Evolutionary conservation across 2,113 vertebrate genomes (phyloP), one percentile per base, ranked within the genome.

Genomic region (Phalacrocorax carbo): DNA sequence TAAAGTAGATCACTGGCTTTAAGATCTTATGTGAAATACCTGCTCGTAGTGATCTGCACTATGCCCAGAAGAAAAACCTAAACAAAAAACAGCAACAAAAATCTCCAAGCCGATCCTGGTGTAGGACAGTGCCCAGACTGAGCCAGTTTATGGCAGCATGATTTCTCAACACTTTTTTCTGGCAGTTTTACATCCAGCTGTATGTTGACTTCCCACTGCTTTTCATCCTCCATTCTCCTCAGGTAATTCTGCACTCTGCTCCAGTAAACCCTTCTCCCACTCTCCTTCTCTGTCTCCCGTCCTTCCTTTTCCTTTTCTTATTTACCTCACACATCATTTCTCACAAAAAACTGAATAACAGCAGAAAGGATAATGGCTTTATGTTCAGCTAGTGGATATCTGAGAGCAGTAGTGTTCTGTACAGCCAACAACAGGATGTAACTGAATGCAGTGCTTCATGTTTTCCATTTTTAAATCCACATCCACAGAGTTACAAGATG

Each of bases 401-500:
- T 95, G 89, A 94, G 84, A 94, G 73, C 58, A 80, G 78, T 32
- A 77, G 54, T 70, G 49, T 26, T 88, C 81, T 82, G 60, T 68
- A 49, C 70, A 91, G 66, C n/a, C 66, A 73, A 8, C 2, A 6
- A 91, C 42, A 22, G 84, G 40, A 87, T 93, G 60, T 60, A 91
- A 87, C 84, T 70, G 65, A 91, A 91, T 58, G 65, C 71, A 90
- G 82, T 29, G 77, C 60, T 93, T 95, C 65, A 32, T 82, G 55
- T 82, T 94, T 95, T 94, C 87, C 87, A 30, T 93, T 96, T 96
- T 97, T 91, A 93, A 88, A 87, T 80, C 71, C 82, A 76, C 52
- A 87, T 79, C 58, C 71, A 62, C 75, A 58, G 69, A 89, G 38
- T 16, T 93, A 20, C 30, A n/a, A 90, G 46, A 52, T 69, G 55